Base-by-base conservation (phyloP, 2,113 vertebrate species). In the Prietella phreatophila region DNA sequence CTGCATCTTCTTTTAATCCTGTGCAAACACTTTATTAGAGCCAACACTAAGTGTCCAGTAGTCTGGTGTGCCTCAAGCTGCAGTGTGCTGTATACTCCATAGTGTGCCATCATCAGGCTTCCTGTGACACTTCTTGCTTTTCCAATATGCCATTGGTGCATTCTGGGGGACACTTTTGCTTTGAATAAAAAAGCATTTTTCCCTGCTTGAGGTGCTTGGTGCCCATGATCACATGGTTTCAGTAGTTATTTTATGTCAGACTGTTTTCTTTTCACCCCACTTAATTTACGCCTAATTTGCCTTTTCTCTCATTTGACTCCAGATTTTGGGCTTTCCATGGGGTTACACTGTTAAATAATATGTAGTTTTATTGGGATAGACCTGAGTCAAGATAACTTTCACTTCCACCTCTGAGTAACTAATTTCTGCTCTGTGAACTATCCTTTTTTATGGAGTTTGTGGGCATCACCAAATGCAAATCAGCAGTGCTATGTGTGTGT, bases 61-160 rank as follows among this genome's bases (percentile, higher is more conserved):
- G 65, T 33, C 65, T 67, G 65, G n/a, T 67, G 30, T 17, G 65
- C 61, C 61, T 65, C 27, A 65, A 65, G 25, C 61, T 65, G 61
- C 65, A 69, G 0, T 33, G 65, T 69, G 65, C n/a, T 33, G 65
- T 33, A 69, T 69, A 65, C 2, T 65, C 3, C 27, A 0, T 65
- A 65, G 25, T 65, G 27, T 65, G 61, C 61, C 61, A n/a, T 65
- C 61, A 65, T 65, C 27, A 65, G 65, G 65, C 65, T 69, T 69
- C n/a, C n/a, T 69, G 65, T 69, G 65, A 69, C n/a, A 69, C n/a
- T 69, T 69, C n/a, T 69, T 69, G 65, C 65, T 30, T 67, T 67
- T 67, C 5, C 14, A 30, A 33, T 67, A 67, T 6, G n/a, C 65
- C 65, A n/a, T 5, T 67, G 63, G 63, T 13, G 11, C n/a, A 14